phyloP scores from a whole-genome alignment of 2,797 vertebrate genomes.

The Erithacus rubecula region DNA sequence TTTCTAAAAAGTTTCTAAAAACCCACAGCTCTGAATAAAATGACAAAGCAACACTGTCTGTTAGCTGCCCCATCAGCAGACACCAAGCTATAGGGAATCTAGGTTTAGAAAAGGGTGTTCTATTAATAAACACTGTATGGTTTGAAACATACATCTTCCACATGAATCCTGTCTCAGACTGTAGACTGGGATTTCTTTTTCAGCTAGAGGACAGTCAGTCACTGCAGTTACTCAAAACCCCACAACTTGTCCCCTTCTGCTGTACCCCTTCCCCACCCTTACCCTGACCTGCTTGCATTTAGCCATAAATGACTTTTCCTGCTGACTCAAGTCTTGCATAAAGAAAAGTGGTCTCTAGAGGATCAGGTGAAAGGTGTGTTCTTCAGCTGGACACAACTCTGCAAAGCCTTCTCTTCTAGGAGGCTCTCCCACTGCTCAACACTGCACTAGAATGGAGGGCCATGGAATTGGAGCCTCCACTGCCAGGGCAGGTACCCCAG shows the following conservation, averaged over 20 bases:
- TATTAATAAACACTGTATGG: background rate
- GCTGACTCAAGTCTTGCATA: background rate
- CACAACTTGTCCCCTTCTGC: background rate
- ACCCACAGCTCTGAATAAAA: background rate
- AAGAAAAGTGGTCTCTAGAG: background rate
- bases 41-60: background rate
- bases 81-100: background rate
- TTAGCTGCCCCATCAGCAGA: background rate
- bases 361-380: background rate
- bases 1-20: constrained; percentile 16
- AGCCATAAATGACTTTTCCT: background rate
- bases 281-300: background rate
- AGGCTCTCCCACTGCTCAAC: background rate
- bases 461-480: background rate
- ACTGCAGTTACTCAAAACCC: background rate
- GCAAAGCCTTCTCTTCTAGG: background rate
- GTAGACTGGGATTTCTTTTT: background rate
- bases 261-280: background rate
- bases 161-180: background rate
- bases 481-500: background rate
- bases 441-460: background rate
- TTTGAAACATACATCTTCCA: background rate
- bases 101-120: background rate
- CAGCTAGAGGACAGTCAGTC: background rate
- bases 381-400: background rate